Base-by-base conservation (phyloP, 1,140 invertebrate species). In the Melitaea cinxia region DNA sequence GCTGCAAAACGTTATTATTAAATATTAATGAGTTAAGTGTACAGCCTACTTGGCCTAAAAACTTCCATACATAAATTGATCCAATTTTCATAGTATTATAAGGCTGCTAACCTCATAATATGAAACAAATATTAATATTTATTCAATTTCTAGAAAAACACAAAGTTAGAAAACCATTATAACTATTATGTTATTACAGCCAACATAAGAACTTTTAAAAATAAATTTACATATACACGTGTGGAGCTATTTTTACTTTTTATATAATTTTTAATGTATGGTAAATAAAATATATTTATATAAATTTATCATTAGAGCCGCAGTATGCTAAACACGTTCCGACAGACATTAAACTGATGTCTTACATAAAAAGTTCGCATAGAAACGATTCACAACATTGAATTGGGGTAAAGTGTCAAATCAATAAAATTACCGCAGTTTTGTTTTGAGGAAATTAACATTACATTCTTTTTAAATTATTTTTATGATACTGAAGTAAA, bases 361-460 rank as follows among this genome's bases (percentile, higher is more conserved):
- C 63, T 74, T 66, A 74, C 65, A 66, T 74, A 71, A 74, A 70
- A 64, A 65, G 37, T 65, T 70, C 65, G 58, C 57, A 70, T 66
- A 57, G 68, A 66, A 66, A 70, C 68, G 71, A 77, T 75, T 81
- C 77, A 86, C 72, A 82, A 80, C 80, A 80, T 75, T 72, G 70
- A 79, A 87, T 84, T 79, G 72, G 76, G 80, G 79, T 82, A 73
- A 81, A 81, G 82, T 83, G 83, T 82, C 78, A 81, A 91, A 91
- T 92, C 91, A 83, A 92, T 92, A 92, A 91, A 91, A 89, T 88
- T 91, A 91, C 91, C 91, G 91, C 91, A 92, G 88, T 91, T 91
- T 83, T 88, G 81, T 84, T 87, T 84, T 85, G 72, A 79, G 69
- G 72, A 78, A 47, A 47, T 47, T 47, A 24, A 21, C 42, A 47